These are phyloP conservation scores for Poecilia picta DNA, from an alignment of 2,797 vertebrate species.

Conservation along the genomic window DNA sequence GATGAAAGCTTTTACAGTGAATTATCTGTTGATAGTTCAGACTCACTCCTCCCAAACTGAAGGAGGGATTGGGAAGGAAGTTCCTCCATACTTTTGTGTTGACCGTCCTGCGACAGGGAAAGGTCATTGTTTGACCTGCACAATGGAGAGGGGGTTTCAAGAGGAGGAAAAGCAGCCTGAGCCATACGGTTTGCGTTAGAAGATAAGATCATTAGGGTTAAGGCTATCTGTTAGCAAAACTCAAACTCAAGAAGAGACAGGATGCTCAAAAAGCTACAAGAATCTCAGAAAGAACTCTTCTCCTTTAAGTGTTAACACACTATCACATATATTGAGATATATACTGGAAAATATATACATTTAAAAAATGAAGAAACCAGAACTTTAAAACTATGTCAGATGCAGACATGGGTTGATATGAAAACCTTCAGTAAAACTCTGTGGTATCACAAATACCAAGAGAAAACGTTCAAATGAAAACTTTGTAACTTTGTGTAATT, in stretches of 20 bases:
- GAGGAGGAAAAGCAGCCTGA: constrained; percentile 15
- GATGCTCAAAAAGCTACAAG: constrained; percentile 15
- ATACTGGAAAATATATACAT: neutral
- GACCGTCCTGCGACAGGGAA: constrained; percentile 81
- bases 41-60: constrained; percentile 51
- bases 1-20: constrained; percentile 19
- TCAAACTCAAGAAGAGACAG: constrained; percentile 12
- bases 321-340: neutral
- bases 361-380: neutral
- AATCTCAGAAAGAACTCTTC: neutral
- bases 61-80: constrained; percentile 69
- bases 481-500: neutral
- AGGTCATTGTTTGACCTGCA: constrained; percentile 88
- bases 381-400: neutral
- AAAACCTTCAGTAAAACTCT: neutral
- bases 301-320: neutral
- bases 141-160: constrained; percentile 86
- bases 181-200: constrained; percentile 24
- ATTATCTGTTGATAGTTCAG: constrained; percentile 23
- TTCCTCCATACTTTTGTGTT: constrained; percentile 72
- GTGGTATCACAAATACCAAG: neutral
- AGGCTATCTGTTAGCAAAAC: constrained; percentile 32
- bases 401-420: neutral
- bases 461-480: neutral
- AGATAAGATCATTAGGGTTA: constrained; percentile 34